A percentile compares a stretch with the other conserved stretches of the same genome.
Conservation (phyloP, 2,888 invertebrate species). For the Anthophora plumipes region DNA sequence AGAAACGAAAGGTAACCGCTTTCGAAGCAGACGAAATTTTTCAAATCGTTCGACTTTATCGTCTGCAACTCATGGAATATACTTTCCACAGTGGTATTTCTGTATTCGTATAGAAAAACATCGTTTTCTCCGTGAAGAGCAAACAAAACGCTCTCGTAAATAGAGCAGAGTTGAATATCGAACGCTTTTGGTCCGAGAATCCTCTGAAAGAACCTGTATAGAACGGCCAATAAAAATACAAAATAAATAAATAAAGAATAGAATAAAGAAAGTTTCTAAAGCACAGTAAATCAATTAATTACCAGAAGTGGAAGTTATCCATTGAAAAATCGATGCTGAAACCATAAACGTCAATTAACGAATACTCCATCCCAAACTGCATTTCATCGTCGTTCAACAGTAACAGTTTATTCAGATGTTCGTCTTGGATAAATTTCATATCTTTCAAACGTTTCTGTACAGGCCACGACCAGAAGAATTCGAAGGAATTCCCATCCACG, state of each 20-base stretch:
- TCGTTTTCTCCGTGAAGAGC: constrained; percentile 60
- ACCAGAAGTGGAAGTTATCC: constrained; percentile 77
- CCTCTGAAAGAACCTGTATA: constrained; percentile 67
- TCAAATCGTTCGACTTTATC: constrained; percentile 67
- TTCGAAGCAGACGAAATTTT: constrained; percentile 76
- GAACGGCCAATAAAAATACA: neutral
- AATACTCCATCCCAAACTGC: constrained; percentile 53
- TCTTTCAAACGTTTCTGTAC: constrained; percentile 71
- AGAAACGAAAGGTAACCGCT: constrained; percentile 77
- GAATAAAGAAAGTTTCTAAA: neutral
- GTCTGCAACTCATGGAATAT: constrained; percentile 62
- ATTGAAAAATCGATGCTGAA: constrained; percentile 72
- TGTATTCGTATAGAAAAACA: constrained; percentile 73
- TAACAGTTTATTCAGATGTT: constrained; percentile 73
- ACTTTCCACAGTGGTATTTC: constrained; percentile 42
- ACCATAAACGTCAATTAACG: constrained; percentile 80
- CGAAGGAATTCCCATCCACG: constrained; percentile 53
- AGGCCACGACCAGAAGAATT: constrained; percentile 75
- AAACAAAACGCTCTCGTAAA: constrained; percentile 61
- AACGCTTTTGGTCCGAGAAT: constrained; percentile 54
- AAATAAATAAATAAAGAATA: neutral
- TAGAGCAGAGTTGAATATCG: constrained; percentile 70
- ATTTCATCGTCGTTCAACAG: constrained; percentile 69
- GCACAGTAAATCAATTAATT: too few species aligned
- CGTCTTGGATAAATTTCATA: constrained; percentile 74